These are phyloP conservation scores for Oenanthe oenanthe DNA, from an alignment of 2,113 vertebrate species.

Conservation along the genomic window DNA sequence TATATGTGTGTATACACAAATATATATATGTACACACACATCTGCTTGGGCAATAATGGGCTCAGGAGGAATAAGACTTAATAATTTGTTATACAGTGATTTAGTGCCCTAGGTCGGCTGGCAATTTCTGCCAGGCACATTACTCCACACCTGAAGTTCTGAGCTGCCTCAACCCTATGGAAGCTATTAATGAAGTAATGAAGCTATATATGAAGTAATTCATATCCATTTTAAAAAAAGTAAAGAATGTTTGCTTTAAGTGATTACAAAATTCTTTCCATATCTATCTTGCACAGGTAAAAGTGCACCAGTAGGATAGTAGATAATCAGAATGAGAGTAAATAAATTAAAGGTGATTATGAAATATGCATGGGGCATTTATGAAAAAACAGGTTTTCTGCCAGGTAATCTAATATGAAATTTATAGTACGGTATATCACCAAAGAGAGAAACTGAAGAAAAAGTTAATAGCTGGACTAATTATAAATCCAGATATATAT, in stretches of 20 bases:
- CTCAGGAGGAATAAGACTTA: neutral
- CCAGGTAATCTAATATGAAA: neutral
- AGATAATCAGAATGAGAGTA: neutral
- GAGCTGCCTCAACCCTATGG: neutral
- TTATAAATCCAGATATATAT: slow-evolving; percentile 64
- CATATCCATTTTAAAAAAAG: neutral
- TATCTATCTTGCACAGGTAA: neutral
- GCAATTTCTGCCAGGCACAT: neutral
- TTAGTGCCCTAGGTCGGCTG: neutral
- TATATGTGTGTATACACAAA: neutral
- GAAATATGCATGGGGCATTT: slow-evolving; percentile 38
- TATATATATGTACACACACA: fast-evolving
- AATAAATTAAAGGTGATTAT: slow-evolving; percentile 18
- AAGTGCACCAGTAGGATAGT: neutral
- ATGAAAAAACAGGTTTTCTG: slow-evolving; percentile 25
- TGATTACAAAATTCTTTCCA: neutral
- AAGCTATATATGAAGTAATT: neutral
- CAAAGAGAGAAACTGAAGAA: slow-evolving; percentile 49
- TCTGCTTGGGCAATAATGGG: neutral
- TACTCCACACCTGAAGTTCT: neutral
- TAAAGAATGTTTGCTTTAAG: neutral
- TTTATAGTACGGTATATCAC: slow-evolving; percentile 39
- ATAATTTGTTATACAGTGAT: neutral
- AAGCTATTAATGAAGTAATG: neutral
- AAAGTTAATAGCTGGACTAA: slow-evolving; percentile 65